Evolutionary conservation across 2,113 vertebrate genomes (phyloP).

Genomic region (Alectura lathami): DNA sequence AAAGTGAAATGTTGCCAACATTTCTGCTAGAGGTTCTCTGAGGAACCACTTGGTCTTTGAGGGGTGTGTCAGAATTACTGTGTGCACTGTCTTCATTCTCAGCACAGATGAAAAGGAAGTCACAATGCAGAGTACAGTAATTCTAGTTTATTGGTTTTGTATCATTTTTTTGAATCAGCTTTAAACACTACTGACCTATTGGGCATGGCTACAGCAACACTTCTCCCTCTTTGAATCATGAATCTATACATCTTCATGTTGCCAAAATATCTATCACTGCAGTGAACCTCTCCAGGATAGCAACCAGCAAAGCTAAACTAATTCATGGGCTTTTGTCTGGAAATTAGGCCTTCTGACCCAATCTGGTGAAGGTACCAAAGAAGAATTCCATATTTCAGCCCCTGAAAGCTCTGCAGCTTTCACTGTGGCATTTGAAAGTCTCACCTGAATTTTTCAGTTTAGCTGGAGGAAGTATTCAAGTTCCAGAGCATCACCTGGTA

Average conservation of each 20-base stretch:
- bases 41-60: background rate
- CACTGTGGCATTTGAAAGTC: background rate
- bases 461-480: background rate
- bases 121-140: background rate
- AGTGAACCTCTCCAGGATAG: background rate
- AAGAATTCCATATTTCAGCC: background rate
- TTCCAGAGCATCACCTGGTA: background rate
- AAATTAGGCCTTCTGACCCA: background rate
- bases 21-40: background rate
- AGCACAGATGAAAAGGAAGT: background rate
- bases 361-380: background rate
- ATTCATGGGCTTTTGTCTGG: background rate
- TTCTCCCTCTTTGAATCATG: background rate
- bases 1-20: background rate
- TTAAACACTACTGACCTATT: background rate
- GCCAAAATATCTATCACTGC: background rate
- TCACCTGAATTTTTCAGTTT: background rate
- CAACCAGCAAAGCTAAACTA: background rate
- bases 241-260: background rate
- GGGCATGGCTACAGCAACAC: background rate
- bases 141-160: background rate
- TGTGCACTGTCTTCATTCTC: background rate
- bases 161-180: background rate
- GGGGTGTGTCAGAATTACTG: background rate
- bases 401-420: background rate